Base-by-base conservation (phyloP, 2,113 vertebrate genomes). In the Cervus canadensis region DNA sequence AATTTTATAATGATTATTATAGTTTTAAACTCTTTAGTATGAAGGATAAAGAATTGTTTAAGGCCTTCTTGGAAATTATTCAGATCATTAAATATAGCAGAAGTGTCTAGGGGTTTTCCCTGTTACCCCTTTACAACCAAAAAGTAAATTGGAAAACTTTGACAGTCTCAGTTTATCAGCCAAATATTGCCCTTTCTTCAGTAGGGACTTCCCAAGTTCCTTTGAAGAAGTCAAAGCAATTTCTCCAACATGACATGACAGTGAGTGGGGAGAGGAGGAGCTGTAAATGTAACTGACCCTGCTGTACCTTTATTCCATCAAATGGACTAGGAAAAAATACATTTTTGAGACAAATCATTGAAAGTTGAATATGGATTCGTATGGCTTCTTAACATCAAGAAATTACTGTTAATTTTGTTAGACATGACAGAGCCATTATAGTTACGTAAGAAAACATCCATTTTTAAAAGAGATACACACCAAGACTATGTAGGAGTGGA, bases 131-230 rank as follows among this genome's bases (percentile, higher is more conserved):
- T 64, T 76, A 87, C 74, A 97, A 84, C 11, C 96, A 97, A 98
- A 98, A 97, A 91, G 87, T 67, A 93, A 97, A 94, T 48, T 91
- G 96, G 97, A 97, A 97, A 97, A 98, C 97, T 99, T 99, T 98
- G 98, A 98, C 98, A 98, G 96, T 99, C 99, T 99, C 97, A 97
- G 98, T 99, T 98, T 99, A 98, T 99, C 98, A 98, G 98, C 71
- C 98, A 98, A 97, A 91, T 97, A 95, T 97, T 98, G 89, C n/a
- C 97, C 97, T 99, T 98, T 98, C 92, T 98, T 98, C 97, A 98
- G 87, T 95, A 94, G 97, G 99, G 98, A 99, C 98, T 98, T 99
- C 99, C 98, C 98, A 98, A 98, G 96, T 99, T 98, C 98, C 97
- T 98, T 99, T 99, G 98, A 98, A 98, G 97, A 98, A 99, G 98